Conservation (phyloP, 92 coral and sea anemone species). For the Actinernus sp. region DNA sequence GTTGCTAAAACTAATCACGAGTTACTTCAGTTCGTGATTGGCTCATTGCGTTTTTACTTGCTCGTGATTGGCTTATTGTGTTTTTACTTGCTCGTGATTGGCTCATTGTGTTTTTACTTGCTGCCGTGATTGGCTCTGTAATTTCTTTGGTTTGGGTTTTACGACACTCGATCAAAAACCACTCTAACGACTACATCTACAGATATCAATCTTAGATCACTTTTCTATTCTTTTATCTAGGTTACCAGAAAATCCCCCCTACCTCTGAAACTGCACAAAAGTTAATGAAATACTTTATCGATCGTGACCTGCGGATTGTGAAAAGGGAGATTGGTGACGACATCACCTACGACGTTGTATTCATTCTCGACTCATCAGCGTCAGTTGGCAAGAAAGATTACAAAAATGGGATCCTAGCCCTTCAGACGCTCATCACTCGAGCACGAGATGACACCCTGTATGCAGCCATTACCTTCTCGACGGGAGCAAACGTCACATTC, state of each 20-base stretch:
- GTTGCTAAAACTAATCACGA: too few relatives aligned
- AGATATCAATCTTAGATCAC: too few relatives aligned
- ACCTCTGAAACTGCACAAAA: slow-evolving; percentile 30
- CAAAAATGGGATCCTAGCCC: slow-evolving; percentile 59
- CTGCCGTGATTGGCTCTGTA: too few relatives aligned
- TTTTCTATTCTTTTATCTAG: too few relatives aligned
- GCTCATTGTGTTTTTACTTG: too few relatives aligned
- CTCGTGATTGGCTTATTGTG: too few relatives aligned
- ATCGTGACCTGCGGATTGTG: slow-evolving; percentile 8
- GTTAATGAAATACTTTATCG: slow-evolving; percentile 35
- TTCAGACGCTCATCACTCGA: slow-evolving; percentile 60
- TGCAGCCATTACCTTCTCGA: slow-evolving; percentile 77
- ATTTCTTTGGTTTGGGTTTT: too few relatives aligned
- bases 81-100: too few relatives aligned
- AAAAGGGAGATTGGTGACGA: slow-evolving; percentile 7
- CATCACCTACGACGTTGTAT: slow-evolving; percentile 67
- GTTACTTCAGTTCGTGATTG: too few relatives aligned
- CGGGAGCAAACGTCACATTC: slow-evolving; percentile 65
- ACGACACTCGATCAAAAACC: too few relatives aligned
- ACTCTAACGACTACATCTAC: too few relatives aligned
- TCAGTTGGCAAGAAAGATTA: slow-evolving; percentile 63
- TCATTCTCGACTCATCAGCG: slow-evolving; percentile 78
- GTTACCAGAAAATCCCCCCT: slow-evolving; percentile 57
- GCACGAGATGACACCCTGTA: slow-evolving; percentile 62
- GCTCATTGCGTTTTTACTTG: too few relatives aligned